These are phyloP conservation scores for Dolichotis patagonum DNA, from an alignment of 2,113 vertebrate species.

Conservation along the genomic window DNA sequence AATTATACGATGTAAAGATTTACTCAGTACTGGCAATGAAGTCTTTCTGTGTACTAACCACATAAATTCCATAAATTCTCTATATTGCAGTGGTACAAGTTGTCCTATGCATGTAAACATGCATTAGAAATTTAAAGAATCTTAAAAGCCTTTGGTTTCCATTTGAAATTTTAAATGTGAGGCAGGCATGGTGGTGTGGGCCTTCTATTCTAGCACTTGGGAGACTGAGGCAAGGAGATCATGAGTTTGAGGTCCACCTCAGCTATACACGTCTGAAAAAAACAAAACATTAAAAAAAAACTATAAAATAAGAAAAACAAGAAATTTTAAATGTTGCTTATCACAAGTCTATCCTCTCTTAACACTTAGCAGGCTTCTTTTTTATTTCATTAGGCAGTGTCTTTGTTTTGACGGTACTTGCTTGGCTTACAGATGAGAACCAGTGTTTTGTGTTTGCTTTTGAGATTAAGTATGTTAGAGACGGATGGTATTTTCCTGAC, in stretches of 20 bases:
- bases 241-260: background rate
- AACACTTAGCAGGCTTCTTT: background rate
- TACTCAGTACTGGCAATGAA: background rate
- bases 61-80: background rate
- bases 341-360: background rate
- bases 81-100: background rate
- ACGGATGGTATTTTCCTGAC: background rate
- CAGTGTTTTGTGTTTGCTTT: background rate
- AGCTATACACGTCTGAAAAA: background rate
- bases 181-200: background rate
- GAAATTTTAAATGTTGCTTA: background rate
- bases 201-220: background rate
- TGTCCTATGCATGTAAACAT: background rate
- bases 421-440: background rate
- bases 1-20: background rate
- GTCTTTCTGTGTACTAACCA: background rate
- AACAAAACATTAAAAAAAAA: background rate
- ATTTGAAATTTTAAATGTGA: background rate
- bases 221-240: background rate
- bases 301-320: background rate
- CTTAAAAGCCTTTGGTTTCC: background rate
- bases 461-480: background rate
- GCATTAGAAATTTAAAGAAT: background rate
- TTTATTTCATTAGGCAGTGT: background rate
- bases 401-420: slow-evolving; percentile 55